Evolutionary conservation across 2,113 vertebrate species (phyloP).

Genomic region (Glaucomys volans): DNA sequence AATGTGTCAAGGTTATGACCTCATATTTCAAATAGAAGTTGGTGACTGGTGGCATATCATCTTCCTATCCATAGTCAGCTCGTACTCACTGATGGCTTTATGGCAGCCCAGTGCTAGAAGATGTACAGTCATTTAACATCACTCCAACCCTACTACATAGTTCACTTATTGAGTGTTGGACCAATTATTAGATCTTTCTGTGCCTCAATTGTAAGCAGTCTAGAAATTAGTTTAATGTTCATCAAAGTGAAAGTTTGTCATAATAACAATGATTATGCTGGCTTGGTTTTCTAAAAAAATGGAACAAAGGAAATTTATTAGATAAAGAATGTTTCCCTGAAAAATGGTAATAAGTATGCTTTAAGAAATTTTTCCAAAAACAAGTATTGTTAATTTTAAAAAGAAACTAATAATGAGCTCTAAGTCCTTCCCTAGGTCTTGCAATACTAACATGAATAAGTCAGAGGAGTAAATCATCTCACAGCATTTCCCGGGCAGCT

Average conservation of each 20-base stretch:
- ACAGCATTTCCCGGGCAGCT: not conserved
- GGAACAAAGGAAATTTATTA: not conserved
- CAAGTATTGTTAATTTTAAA: not conserved
- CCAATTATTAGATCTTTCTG: not conserved
- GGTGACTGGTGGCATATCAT: not conserved
- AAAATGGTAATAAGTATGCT: no score
- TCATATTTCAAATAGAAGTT: not conserved
- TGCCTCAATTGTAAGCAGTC: not conserved
- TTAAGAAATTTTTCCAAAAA: not conserved
- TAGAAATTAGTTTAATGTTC: not conserved
- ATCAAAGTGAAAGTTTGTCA: not conserved
- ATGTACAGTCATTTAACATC: not conserved
- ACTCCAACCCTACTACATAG: not conserved
- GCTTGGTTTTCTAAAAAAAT: not conserved
- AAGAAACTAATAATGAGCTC: not conserved
- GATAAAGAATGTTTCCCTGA: not conserved
- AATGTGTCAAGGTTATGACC: not conserved
- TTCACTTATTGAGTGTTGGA: not conserved
- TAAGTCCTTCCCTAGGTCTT: not conserved
- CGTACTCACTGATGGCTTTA: not conserved
- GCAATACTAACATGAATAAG: not conserved
- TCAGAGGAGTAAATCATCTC: not conserved
- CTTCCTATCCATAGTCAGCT: not conserved
- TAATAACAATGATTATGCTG: not conserved
- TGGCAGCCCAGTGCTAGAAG: not conserved